These are phyloP conservation scores for Enteromius thamalakanensis DNA, from an alignment of 2,797 vertebrate genomes.

Conservation along the genomic window DNA sequence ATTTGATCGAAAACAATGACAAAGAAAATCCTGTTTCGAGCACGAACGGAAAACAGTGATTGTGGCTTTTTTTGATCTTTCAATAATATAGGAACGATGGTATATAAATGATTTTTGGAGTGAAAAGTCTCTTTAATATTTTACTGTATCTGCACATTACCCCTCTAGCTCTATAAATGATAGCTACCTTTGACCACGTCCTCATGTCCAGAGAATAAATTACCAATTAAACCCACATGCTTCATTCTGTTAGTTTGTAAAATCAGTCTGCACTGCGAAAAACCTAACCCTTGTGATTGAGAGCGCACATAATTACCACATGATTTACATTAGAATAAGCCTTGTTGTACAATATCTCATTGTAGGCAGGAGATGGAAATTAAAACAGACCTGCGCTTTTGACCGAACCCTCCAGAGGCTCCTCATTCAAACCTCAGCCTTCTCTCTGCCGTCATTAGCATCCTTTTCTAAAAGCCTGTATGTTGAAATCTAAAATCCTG, in stretches of 20 bases:
- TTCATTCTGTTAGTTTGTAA: conserved; percentile 36
- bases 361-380: conserved; percentile 47
- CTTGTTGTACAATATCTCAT: conserved; percentile 44
- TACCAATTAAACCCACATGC: conserved; percentile 34
- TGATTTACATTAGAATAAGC: conserved; percentile 57
- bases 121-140: not conserved
- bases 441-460: conserved; percentile 23
- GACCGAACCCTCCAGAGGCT: conserved; percentile 40
- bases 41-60: not conserved
- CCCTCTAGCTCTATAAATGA: conserved; percentile 13
- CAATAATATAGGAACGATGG: not conserved
- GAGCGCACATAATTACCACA: conserved; percentile 45
- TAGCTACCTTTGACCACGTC: not conserved
- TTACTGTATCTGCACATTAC: not conserved
- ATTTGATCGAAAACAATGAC: not conserved
- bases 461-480: conserved; percentile 14
- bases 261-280: conserved; percentile 22
- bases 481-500: conserved; percentile 25
- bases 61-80: not conserved
- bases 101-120: not conserved
- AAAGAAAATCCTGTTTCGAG: not conserved
- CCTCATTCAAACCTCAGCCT: conserved; percentile 28
- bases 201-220: conserved; percentile 37
- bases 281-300: conserved; percentile 41
- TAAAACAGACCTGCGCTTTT: conserved; percentile 39